phyloP scores from a whole-genome alignment of 2,888 invertebrate genomes.

The Galeopsomyia nigrocyanea region DNA sequence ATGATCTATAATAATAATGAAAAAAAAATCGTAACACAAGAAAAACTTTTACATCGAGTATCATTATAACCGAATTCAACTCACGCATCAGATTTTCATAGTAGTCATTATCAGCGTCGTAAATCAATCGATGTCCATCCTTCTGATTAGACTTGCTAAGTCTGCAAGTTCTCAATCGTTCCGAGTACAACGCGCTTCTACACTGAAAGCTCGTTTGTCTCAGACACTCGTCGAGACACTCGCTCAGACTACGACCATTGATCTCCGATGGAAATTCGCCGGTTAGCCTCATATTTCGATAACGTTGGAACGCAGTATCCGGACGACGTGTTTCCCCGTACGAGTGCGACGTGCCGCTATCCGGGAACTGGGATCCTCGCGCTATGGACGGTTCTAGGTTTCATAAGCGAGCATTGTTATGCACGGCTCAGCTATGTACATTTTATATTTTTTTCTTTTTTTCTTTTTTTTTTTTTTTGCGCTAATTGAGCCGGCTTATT shows the following conservation, averaged over 20 bases:
- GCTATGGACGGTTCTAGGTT: slow-evolving; percentile 72
- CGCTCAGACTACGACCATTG: slow-evolving; percentile 88
- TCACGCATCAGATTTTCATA: slow-evolving; percentile 94
- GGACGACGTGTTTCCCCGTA: slow-evolving; percentile 86
- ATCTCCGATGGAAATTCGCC: slow-evolving; percentile 93
- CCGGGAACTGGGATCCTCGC: slow-evolving; percentile 89
- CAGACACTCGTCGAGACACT: slow-evolving; percentile 91
- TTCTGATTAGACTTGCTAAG: slow-evolving; percentile 89
- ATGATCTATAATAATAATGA: slow-evolving; percentile 59
- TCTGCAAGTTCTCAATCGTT: slow-evolving; percentile 86
- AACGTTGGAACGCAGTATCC: slow-evolving; percentile 90
- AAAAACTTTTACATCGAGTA: slow-evolving; percentile 6
- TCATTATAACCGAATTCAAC: slow-evolving; percentile 58
- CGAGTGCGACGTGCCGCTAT: slow-evolving; percentile 86
- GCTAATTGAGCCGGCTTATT: slow-evolving; percentile 42
- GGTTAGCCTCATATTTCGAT: slow-evolving; percentile 87
- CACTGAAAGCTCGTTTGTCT: slow-evolving; percentile 92
- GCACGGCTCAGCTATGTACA: slow-evolving; percentile 45
- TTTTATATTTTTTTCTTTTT: slow-evolving; percentile 15
- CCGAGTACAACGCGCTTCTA: slow-evolving; percentile 90
- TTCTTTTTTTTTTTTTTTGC: slow-evolving; percentile 8
- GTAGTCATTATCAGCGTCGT: slow-evolving; percentile 93
- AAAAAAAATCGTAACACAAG: not conserved
- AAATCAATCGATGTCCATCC: slow-evolving; percentile 89
- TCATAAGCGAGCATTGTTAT: slow-evolving; percentile 54